Percentiles rank a stretch among this genome's conserved stretches.
Conservation (phyloP, 2,797 vertebrate genomes). For the Xiphorhynchus erythropygius region DNA sequence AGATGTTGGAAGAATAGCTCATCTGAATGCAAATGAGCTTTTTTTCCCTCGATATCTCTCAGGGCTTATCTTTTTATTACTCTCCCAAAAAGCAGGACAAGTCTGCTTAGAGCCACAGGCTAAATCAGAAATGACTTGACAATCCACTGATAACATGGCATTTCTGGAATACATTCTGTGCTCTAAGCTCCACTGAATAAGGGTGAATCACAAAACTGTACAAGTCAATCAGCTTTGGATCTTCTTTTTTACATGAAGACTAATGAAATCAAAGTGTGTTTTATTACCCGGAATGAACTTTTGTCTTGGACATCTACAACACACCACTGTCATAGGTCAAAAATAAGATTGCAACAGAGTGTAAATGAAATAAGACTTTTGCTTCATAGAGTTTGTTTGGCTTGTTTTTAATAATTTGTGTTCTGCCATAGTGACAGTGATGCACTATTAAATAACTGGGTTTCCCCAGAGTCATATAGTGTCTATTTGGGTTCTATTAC, state of each 20-base stretch:
- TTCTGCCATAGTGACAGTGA: background rate
- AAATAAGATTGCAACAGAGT: background rate
- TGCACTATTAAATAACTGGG: background rate
- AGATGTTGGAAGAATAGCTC: background rate
- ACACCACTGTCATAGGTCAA: background rate
- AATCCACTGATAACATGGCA: conserved; percentile 33
- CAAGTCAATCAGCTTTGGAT: conserved; percentile 9
- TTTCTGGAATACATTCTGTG: conserved; percentile 25
- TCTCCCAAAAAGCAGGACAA: conserved; percentile 16
- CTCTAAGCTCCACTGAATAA: conserved; percentile 2
- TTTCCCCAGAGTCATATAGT: background rate
- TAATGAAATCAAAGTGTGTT: background rate
- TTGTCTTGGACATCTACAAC: background rate
- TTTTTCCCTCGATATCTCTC: background rate
- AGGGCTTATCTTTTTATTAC: conserved; percentile 56
- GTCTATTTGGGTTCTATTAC: background rate
- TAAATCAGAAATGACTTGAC: conserved; percentile 58
- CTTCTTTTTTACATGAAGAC: conserved; percentile 4
- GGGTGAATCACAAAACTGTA: conserved; percentile 25
- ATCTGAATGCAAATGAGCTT: conserved; percentile 51
- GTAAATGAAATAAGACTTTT: background rate
- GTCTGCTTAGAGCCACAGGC: conserved; percentile 22
- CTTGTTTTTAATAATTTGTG: background rate
- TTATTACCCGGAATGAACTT: background rate
- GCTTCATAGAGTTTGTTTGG: background rate